Conservation (phyloP, 2,113 vertebrate genomes). For the Phycodurus eques region DNA sequence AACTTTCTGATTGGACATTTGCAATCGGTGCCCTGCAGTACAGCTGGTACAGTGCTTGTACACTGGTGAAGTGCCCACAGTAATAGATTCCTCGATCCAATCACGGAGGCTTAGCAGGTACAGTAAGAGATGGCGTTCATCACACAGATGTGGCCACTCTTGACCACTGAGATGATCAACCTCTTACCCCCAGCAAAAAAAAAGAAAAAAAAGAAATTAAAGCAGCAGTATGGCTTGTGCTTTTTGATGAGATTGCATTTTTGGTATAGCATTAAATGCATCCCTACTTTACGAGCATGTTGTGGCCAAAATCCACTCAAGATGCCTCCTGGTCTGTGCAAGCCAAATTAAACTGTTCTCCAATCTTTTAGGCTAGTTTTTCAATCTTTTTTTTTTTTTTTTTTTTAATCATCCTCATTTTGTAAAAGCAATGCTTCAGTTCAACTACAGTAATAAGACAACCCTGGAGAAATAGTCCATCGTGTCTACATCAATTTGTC, state of each 20-base stretch:
- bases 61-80: constrained; percentile 32
- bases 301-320: constrained; percentile 61
- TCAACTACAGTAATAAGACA: background rate
- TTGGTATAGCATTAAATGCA: background rate
- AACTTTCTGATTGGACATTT: background rate
- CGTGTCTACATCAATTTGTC: background rate
- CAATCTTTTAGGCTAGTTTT: constrained; percentile 9
- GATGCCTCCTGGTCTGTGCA: constrained; percentile 31
- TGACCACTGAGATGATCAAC: constrained; percentile 35
- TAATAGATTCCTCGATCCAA: constrained; percentile 53
- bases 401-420: constrained; percentile 1
- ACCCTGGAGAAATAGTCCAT: too few species aligned
- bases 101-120: constrained; percentile 56
- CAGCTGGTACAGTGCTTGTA: constrained; percentile 13
- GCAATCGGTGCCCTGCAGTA: background rate
- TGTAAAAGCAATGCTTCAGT: background rate
- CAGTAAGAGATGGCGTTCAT: constrained; percentile 46
- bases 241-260: constrained; percentile 62
- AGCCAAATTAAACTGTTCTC: constrained; percentile 31
- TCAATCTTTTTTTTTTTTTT: background rate
- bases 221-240: constrained; percentile 39
- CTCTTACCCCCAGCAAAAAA: background rate
- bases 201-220: constrained; percentile 28
- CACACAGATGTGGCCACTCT: constrained; percentile 65
- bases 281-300: background rate